Conservation (phyloP, 2,888 invertebrate genomes). For the Standfussiana lucernea region DNA sequence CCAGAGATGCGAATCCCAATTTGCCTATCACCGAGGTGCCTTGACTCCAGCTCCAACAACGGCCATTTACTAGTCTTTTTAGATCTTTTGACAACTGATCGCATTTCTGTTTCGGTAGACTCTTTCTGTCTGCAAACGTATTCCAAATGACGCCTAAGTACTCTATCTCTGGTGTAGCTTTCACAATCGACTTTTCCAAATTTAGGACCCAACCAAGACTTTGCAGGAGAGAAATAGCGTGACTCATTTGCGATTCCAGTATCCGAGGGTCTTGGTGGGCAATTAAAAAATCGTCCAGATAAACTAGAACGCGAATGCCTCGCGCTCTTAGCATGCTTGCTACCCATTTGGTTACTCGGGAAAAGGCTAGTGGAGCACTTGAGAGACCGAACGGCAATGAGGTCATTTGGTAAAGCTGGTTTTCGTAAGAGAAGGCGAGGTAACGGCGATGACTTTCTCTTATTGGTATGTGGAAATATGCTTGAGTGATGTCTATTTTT, state of each 20-base stretch:
- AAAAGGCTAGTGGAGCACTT: slow-evolving; percentile 52
- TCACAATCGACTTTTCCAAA: slow-evolving; percentile 4
- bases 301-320: slow-evolving; percentile 49
- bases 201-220: background rate
- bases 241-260: slow-evolving; percentile 39
- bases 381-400: slow-evolving; percentile 61
- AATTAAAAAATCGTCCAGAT: slow-evolving; percentile 54
- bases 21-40: slow-evolving; percentile 10
- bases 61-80: slow-evolving; percentile 1
- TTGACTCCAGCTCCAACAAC: slow-evolving; percentile 7
- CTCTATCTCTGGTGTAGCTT: background rate
- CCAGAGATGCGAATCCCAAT: slow-evolving; percentile 4
- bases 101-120: background rate
- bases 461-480: slow-evolving; percentile 57
- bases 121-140: slow-evolving; percentile 2
- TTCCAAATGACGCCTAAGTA: slow-evolving; percentile 7
- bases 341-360: slow-evolving; percentile 59
- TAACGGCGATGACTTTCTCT: slow-evolving; percentile 47
- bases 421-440: slow-evolving; percentile 40
- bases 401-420: slow-evolving; percentile 53
- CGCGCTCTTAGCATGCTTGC: slow-evolving; percentile 34
- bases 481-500: slow-evolving; percentile 55
- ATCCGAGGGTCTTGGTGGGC: slow-evolving; percentile 43
- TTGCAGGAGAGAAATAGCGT: slow-evolving; percentile 8
- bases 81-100: slow-evolving; percentile 3